A percentile compares a stretch with the other conserved stretches of the same genome.
phyloP scores from a whole-genome alignment of 2,113 vertebrate genomes.

The Polyodon spathula region DNA sequence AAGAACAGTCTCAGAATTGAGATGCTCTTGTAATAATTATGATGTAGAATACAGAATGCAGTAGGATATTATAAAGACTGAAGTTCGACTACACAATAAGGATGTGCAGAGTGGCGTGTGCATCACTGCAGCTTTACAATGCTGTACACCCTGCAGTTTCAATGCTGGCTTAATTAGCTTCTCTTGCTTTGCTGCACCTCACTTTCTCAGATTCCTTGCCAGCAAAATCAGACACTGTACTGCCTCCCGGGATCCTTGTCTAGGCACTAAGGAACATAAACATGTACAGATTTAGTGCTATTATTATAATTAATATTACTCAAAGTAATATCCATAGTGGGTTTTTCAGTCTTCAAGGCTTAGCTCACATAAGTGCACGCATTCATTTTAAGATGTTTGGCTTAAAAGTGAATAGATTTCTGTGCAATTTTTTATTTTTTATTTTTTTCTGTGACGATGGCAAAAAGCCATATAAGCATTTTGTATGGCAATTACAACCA shows the following conservation, averaged over 20 bases:
- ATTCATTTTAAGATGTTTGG: not conserved
- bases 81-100: too few species aligned
- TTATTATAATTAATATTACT: not conserved
- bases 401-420: not conserved
- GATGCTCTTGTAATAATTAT: constrained; percentile 7
- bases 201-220: not conserved
- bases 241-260: constrained; percentile 5
- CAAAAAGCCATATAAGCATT: too few species aligned
- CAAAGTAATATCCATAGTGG: not conserved
- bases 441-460: not conserved
- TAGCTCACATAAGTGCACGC: constrained; percentile 7
- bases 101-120: not conserved
- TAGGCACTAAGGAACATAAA: constrained; percentile 8
- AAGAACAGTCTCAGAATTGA: not conserved
- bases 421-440: not conserved
- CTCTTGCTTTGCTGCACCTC: not conserved
- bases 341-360: not conserved
- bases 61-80: too few species aligned
- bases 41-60: not conserved
- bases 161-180: not conserved
- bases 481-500: too few species aligned
- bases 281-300: constrained; percentile 1
- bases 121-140: not conserved
- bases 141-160: not conserved
- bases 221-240: not conserved